Evolutionary conservation across 2,797 vertebrate species (phyloP).

Genomic region (Scolopax bukidnonensis): DNA sequence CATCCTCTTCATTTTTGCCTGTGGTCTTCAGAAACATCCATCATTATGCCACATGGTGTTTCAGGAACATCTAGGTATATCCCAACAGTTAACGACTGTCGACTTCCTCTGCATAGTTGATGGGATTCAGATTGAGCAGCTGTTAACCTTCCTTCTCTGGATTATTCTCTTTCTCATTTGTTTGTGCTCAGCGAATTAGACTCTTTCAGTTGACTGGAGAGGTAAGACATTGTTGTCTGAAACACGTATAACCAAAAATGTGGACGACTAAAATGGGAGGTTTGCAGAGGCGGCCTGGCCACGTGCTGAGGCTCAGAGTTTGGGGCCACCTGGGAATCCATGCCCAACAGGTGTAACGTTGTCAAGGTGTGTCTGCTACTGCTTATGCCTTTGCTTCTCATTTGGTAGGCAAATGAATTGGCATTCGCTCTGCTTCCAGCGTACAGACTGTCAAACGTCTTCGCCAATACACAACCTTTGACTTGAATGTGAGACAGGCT

Average conservation of each 20-base stretch:
- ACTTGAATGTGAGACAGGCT: background rate
- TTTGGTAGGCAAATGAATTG: background rate
- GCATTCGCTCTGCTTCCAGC: background rate
- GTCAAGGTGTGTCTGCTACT: background rate
- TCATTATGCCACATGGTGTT: background rate
- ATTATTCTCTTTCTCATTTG: constrained; percentile 50
- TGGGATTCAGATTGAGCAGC: constrained; percentile 30
- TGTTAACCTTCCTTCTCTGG: constrained; percentile 27
- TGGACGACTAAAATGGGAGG: constrained; percentile 47
- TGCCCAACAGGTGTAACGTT: background rate
- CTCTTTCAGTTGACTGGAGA: constrained; percentile 59
- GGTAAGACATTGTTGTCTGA: constrained; percentile 57
- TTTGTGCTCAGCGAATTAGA: constrained; percentile 50
- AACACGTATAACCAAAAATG: constrained; percentile 42
- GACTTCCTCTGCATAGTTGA: background rate
- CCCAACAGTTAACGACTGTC: background rate
- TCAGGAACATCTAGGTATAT: background rate
- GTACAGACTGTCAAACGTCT: background rate
- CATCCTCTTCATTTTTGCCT: background rate
- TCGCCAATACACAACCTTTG: background rate
- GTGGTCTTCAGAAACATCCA: background rate
- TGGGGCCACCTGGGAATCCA: background rate
- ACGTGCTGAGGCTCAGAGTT: constrained; percentile 1
- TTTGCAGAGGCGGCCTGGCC: constrained; percentile 14
- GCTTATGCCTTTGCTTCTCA: background rate